A percentile compares a stretch with the other conserved stretches of the same genome.
Conservation (phyloP, 2,888 invertebrate genomes). For the Mimumesa dahlbomi region DNA sequence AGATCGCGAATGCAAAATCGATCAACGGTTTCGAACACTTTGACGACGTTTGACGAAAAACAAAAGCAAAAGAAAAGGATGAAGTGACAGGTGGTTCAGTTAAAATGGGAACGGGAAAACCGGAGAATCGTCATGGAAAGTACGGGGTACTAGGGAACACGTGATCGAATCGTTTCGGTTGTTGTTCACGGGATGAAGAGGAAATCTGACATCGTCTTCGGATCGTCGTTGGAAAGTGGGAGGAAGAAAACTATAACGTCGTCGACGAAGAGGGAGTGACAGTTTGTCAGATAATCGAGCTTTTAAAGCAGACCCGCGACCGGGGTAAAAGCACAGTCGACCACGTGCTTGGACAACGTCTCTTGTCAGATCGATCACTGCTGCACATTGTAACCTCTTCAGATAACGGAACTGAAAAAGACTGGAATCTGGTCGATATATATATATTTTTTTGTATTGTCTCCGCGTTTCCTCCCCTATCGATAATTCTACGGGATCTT, state of each 20-base stretch:
- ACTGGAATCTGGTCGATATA: neutral
- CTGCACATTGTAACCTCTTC: neutral
- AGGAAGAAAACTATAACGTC: conserved; percentile 9
- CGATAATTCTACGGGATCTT: neutral
- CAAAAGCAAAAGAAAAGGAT: neutral
- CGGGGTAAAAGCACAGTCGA: conserved; percentile 3
- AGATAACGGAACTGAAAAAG: conserved; percentile 9
- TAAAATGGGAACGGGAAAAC: neutral
- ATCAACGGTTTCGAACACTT: neutral
- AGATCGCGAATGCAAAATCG: neutral
- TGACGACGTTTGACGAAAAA: too few relatives aligned
- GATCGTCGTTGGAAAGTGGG: neutral
- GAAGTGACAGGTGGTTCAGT: neutral
- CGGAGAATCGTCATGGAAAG: neutral
- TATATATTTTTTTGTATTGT: neutral
- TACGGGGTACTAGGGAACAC: neutral
- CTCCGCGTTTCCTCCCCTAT: neutral
- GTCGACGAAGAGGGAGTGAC: neutral
- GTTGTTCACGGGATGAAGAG: neutral
- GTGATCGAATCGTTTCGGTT: neutral
- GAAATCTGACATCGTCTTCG: neutral
- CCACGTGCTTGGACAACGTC: conserved; percentile 33
- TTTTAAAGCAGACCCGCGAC: conserved; percentile 5
- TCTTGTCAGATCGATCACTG: conserved; percentile 14
- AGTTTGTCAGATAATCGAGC: conserved; percentile 13